Evolutionary conservation across 1,140 invertebrate genomes (phyloP), one percentile per base, ranked within the genome.

Genomic region (Drosophila rufa): DNA sequence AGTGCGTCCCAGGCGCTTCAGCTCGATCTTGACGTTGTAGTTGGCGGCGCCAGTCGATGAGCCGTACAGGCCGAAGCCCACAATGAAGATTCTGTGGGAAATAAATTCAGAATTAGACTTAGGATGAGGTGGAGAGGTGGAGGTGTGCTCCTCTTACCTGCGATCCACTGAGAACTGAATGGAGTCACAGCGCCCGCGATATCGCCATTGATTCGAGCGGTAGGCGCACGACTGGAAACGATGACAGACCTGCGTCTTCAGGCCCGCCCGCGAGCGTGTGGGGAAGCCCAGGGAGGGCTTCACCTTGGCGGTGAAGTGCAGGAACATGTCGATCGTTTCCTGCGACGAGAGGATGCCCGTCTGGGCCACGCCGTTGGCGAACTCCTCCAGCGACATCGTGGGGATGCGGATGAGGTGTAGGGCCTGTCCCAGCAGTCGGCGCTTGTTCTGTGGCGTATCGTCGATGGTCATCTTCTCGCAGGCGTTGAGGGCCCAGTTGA

Each of bases 211-310:
- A 92, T 99, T 99, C 86, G 97, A 98, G 78, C 98, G 95, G 92
- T 99, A 99, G 4, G 98, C 98, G 90, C 97, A 98, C 1, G 98
- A 99, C 93, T 98, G 97, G 92, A 99, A 99, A 92, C 98, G 94
- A 92, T 98, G 98, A 89, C 98, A 98, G 14, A 98, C 96, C 95
- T 98, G 97, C 74, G 98, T 96, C 93, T 97, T 97, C 8, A 99
- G 94, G 67, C 98, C 98, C 65, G 96, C 95, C 82, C 98, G 94
- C 4, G 96, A 93, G 92, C 97, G 97, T 19, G 95, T 96, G 9
- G 96, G 96, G 92, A 97, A 99, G 51, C 95, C 95, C 12, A 99
- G 93, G 65, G 93, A 93, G 25, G 98, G 98, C 93, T 98, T 98
- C 38, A 94, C 95, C 65, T 95, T 95, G 25, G 97, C 97, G 53